Percentiles rank a stretch among this genome's conserved stretches.
These are phyloP conservation scores for Calonectris borealis DNA, from an alignment of 2,113 vertebrate species.

Conservation along the genomic window DNA sequence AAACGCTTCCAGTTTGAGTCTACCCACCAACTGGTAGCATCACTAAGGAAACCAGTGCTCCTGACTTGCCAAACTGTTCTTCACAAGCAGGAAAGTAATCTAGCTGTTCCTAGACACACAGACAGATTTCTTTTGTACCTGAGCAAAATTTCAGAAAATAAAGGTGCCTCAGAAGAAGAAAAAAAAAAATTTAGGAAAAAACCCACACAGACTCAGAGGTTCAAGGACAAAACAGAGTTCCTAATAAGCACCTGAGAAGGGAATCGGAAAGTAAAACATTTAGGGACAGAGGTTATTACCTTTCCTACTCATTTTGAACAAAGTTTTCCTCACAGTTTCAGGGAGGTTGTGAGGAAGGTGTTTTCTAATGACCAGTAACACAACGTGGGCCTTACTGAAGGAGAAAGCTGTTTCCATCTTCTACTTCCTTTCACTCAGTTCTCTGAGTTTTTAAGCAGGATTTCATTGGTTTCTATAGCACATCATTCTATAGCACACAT, in stretches of 20 bases:
- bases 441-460: neutral
- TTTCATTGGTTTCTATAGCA: neutral
- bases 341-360: neutral
- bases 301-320: neutral
- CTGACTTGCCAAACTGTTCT: neutral
- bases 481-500: no score
- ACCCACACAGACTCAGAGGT: neutral
- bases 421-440: neutral
- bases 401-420: neutral
- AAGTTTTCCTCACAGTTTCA: neutral
- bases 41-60: slow-evolving; percentile 3
- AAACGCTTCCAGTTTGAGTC: neutral
- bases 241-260: neutral
- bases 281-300: neutral
- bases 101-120: neutral
- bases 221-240: neutral
- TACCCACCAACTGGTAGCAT: neutral
- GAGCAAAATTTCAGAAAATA: neutral
- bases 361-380: neutral
- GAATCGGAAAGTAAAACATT: neutral
- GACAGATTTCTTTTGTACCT: neutral
- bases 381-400: neutral
- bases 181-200: neutral
- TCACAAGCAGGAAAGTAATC: neutral
- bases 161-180: neutral